Evolutionary conservation across 53 echinoderm and acorn worm species (phyloP).

Genomic region (Temnopleurus reevesii): DNA sequence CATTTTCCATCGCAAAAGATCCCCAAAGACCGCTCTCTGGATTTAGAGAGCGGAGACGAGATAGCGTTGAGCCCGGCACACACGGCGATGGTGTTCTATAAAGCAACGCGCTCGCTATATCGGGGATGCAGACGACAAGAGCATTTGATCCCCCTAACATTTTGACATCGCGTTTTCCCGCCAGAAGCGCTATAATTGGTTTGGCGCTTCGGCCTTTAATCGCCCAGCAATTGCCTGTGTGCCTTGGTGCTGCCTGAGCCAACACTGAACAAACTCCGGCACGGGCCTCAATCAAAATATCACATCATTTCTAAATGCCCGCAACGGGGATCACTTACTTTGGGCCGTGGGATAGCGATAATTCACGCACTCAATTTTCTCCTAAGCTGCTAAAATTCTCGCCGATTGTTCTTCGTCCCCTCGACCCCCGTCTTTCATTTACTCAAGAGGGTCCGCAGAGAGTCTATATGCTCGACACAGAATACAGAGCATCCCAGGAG

Average conservation of each 20-base stretch:
- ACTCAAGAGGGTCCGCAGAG: conserved; percentile 18
- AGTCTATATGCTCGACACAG: neutral
- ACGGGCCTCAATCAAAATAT: conserved; percentile 37
- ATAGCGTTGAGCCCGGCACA: conserved; percentile 15
- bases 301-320: conserved; percentile 59
- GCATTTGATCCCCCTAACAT: conserved; percentile 46
- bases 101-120: neutral
- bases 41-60: conserved; percentile 34
- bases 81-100: neutral
- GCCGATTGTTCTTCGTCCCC: neutral
- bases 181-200: conserved; percentile 54
- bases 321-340: conserved; percentile 58
- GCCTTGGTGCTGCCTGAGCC: neutral
- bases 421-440: conserved; percentile 18
- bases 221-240: conserved; percentile 59
- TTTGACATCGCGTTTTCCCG: conserved; percentile 44
- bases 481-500: neutral
- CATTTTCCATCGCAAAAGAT: neutral
- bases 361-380: conserved; percentile 58
- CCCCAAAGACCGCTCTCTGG: conserved; percentile 32
- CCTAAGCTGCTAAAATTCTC: conserved; percentile 55
- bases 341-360: conserved; percentile 35
- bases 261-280: conserved; percentile 23
- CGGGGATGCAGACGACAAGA: conserved; percentile 42
- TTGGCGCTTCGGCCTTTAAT: conserved; percentile 52